phyloP scores from a whole-genome alignment of 2,113 vertebrate genomes.

The Cololabis saira region DNA sequence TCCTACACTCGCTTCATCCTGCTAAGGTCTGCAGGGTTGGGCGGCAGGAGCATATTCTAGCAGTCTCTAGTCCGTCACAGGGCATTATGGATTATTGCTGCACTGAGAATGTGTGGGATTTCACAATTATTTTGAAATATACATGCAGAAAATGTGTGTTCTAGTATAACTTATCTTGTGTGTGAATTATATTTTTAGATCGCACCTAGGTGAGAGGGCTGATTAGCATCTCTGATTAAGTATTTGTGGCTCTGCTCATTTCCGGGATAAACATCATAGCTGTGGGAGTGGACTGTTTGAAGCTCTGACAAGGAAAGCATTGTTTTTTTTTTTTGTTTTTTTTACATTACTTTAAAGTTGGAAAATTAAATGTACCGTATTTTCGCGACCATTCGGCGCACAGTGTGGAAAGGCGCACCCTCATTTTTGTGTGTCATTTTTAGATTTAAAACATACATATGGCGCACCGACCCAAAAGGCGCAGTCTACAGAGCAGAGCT shows the following conservation, averaged over 20 bases:
- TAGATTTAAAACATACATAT: too few species aligned
- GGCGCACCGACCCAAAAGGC: too few species aligned
- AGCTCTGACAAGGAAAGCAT: conserved; percentile 1
- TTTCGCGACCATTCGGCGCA: too few species aligned
- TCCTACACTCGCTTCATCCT: too few species aligned
- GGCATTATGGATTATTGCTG: too few species aligned
- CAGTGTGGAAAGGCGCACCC: too few species aligned
- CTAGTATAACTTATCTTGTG: neutral
- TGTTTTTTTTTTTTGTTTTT: neutral
- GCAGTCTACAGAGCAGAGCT: too few species aligned
- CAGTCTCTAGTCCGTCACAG: too few species aligned
- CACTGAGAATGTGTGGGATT: conserved; percentile 7
- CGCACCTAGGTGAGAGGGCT: conserved; percentile 63
- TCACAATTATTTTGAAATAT: neutral
- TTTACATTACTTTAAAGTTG: conserved; percentile 1
- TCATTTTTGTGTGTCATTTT: too few species aligned
- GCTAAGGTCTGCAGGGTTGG: too few species aligned
- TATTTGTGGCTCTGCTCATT: conserved; percentile 71
- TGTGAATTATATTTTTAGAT: conserved; percentile 59
- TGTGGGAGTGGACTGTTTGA: conserved; percentile 31
- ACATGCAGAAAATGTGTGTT: conserved; percentile 22
- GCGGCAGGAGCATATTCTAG: too few species aligned
- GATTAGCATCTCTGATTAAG: conserved; percentile 76
- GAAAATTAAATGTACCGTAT: neutral
- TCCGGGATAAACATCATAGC: conserved; percentile 60